Evolutionary conservation across 2,888 invertebrate genomes (phyloP).

Genomic region (Silvanus unidentatus): DNA sequence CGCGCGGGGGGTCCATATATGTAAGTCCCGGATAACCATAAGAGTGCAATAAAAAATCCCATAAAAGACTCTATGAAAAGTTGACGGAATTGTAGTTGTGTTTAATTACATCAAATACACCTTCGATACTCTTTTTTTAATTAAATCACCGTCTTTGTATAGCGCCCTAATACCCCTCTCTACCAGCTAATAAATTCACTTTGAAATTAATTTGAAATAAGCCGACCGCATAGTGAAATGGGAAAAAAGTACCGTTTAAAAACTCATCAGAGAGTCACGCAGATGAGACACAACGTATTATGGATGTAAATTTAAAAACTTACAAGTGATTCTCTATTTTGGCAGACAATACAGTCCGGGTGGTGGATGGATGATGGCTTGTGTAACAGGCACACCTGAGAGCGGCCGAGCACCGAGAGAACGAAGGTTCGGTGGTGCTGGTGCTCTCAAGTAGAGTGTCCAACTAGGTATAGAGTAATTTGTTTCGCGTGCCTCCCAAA

Average conservation of each 20-base stretch:
- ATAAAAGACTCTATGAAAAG: no score
- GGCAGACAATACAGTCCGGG: constrained; percentile 6
- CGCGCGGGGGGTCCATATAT: constrained; percentile 29
- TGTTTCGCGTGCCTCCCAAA: constrained; percentile 40
- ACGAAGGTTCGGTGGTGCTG: neutral
- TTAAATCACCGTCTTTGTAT: no score
- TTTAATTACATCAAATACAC: no score
- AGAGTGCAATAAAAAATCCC: neutral
- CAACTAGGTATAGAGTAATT: constrained; percentile 30
- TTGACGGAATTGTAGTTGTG: no score
- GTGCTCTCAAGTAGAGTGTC: neutral
- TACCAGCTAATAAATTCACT: constrained; percentile 18
- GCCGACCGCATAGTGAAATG: neutral
- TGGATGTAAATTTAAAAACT: constrained; percentile 41
- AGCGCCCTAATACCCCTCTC: neutral
- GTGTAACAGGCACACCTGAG: no score
- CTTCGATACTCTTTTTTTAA: no score
- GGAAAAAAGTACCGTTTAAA: constrained; percentile 23
- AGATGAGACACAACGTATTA: constrained; percentile 28
- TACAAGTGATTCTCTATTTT: constrained; percentile 19
- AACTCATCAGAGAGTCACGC: constrained; percentile 26
- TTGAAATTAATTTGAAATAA: constrained; percentile 18
- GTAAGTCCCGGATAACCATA: constrained; percentile 19
- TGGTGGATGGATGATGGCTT: no score
- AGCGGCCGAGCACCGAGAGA: neutral